phyloP scores from a whole-genome alignment of 2,113 vertebrate species.

The Ciconia boyciana region DNA sequence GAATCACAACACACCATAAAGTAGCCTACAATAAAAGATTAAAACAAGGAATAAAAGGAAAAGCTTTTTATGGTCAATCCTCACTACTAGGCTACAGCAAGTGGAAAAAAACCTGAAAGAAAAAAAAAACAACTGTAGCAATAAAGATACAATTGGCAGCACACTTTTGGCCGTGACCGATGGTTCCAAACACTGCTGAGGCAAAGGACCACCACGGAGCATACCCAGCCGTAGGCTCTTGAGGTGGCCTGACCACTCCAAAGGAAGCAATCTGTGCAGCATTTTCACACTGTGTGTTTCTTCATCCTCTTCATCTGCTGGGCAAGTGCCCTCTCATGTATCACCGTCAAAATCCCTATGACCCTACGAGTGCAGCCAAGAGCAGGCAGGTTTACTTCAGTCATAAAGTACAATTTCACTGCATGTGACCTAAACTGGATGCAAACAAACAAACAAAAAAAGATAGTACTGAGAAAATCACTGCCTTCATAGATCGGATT shows the following conservation, averaged over 20 bases:
- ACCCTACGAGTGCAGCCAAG: background rate
- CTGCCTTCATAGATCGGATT: background rate
- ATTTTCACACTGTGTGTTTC: background rate
- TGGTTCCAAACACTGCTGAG: background rate
- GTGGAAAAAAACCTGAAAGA: background rate
- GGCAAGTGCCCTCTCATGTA: background rate
- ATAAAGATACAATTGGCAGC: background rate
- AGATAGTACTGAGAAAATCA: background rate
- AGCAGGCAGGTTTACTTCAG: background rate
- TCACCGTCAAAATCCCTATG: background rate
- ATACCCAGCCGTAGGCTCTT: background rate
- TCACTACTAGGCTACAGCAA: background rate
- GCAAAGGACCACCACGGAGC: background rate
- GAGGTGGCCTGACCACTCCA: background rate
- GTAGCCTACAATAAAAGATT: background rate
- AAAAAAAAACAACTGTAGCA: background rate
- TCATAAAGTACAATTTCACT: background rate
- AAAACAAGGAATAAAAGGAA: background rate
- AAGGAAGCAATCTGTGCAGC: background rate
- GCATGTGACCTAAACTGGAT: background rate
- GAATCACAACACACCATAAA: background rate
- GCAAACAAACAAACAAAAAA: background rate
- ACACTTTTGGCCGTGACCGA: background rate
- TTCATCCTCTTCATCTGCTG: background rate
- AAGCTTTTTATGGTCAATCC: background rate